Evolutionary conservation across 1,140 invertebrate species (phyloP), one percentile per base, ranked within the genome.

Genomic region (Microvelia longipes): DNA sequence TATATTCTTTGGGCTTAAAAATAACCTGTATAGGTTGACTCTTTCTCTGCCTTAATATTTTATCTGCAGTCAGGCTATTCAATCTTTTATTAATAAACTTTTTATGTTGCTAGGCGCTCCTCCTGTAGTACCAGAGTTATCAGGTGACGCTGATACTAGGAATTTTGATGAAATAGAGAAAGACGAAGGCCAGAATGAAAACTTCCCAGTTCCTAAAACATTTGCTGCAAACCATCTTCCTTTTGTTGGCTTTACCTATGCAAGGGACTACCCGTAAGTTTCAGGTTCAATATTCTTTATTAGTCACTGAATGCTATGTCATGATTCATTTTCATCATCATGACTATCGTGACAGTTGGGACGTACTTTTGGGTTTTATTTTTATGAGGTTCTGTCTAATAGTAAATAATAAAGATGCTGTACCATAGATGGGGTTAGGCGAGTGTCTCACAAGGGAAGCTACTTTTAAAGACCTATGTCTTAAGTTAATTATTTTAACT

Each of bases 101-200:
- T 62, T 71, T 61, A 29, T 13, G 28, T 25, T 73, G 76, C 68
- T 74, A 88, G 87, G 83, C 77, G 92, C 92, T 63, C 96, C 97
- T 5, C 97, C 98, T 1, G 93, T 98, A 29, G 93, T 98, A 19
- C 96, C 97, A 25, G 95, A 98, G 77, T 82, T 99, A 25, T 85
- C 85, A 1, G 90, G 95, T 66, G 97, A 99, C 80, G 95, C 98
- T 80, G 98, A 99, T 79, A 98, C 97, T 0, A 90, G 93, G 75
- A 96, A 99, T 82, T 99, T 99, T 83, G 96, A 98, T 79, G 95
- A 98, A 75, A 91, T 98, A 68, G 95, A 98, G 75, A 92, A 93
- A 76, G 91, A 94, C 71, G 91, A 94, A 76, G 87, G 86, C 66
- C 85, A 89, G 0, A 90, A 94, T 77, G 93, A 97, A 79, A 88